Evolutionary conservation across 2,797 vertebrate species (phyloP).

Genomic region (Pachyuromys duprasi): DNA sequence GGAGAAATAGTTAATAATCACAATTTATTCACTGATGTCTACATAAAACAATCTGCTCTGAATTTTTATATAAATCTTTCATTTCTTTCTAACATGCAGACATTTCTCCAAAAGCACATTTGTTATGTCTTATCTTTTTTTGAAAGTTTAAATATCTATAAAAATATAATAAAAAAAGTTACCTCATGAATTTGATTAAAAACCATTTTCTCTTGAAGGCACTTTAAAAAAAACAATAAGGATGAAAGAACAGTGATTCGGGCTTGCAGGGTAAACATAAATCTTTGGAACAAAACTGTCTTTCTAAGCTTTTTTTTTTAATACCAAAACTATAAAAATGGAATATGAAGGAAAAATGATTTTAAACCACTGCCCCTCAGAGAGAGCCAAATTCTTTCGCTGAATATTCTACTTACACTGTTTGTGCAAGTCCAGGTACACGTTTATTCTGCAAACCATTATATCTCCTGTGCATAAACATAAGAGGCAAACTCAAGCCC

Average conservation of each 20-base stretch:
- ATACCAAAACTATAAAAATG: conserved; percentile 76
- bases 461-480: neutral
- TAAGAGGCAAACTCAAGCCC: neutral
- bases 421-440: neutral
- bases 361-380: conserved; percentile 60
- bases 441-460: neutral
- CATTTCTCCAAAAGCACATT: conserved; percentile 64
- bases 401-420: neutral
- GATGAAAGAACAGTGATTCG: conserved; percentile 66
- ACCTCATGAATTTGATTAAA: conserved; percentile 81
- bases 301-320: conserved; percentile 70
- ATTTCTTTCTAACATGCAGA: neutral
- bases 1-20: conserved; percentile 23
- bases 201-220: conserved; percentile 77
- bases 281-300: conserved; percentile 79
- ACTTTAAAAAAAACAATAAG: conserved; percentile 80
- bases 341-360: conserved; percentile 75
- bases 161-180: conserved; percentile 80
- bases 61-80: conserved; percentile 18
- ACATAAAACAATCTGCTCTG: conserved; percentile 17
- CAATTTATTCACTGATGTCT: neutral
- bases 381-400: conserved; percentile 42
- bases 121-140: conserved; percentile 65
- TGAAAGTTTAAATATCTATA: conserved; percentile 80
- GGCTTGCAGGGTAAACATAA: conserved; percentile 80